Percentiles rank a stretch among this genome's conserved stretches.
These are phyloP conservation scores for Odontothrips loti DNA, from an alignment of 2,888 invertebrate genomes.

Conservation along the genomic window DNA sequence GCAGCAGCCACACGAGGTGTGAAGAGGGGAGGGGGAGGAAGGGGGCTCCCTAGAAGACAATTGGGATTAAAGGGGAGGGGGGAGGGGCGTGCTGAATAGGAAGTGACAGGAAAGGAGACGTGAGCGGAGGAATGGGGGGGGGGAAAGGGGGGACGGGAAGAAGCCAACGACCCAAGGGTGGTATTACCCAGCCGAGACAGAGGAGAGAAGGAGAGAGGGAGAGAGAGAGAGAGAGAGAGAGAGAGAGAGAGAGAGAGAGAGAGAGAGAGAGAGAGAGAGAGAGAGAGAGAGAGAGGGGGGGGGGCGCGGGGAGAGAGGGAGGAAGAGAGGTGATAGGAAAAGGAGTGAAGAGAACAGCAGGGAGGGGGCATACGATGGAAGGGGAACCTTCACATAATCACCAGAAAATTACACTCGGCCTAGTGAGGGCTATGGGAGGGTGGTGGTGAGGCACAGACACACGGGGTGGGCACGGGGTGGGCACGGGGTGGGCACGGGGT, in stretches of 20 bases:
- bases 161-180: not conserved
- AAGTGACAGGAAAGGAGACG: not conserved
- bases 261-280: too few relatives aligned
- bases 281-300: not conserved
- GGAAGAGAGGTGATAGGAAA: not conserved
- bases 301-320: not conserved
- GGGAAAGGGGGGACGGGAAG: not conserved
- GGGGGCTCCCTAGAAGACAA: slow-evolving; percentile 33
- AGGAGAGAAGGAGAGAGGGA: too few relatives aligned
- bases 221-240: too few relatives aligned
- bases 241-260: not conserved
- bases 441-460: not conserved
- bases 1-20: not conserved
- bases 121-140: not conserved
- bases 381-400: slow-evolving; percentile 22
- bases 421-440: not conserved
- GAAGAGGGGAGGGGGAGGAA: slow-evolving; percentile 5
- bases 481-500: slow-evolving; percentile 32
- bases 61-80: slow-evolving; percentile 34
- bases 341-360: not conserved
- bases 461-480: slow-evolving; percentile 27
- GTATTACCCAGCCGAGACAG: not conserved
- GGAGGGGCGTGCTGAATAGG: slow-evolving; percentile 10
- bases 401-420: slow-evolving; percentile 24
- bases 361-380: not conserved